Base-by-base conservation (phyloP, 2,113 vertebrate species). In the Ptilorrhoa leucosticta region DNA sequence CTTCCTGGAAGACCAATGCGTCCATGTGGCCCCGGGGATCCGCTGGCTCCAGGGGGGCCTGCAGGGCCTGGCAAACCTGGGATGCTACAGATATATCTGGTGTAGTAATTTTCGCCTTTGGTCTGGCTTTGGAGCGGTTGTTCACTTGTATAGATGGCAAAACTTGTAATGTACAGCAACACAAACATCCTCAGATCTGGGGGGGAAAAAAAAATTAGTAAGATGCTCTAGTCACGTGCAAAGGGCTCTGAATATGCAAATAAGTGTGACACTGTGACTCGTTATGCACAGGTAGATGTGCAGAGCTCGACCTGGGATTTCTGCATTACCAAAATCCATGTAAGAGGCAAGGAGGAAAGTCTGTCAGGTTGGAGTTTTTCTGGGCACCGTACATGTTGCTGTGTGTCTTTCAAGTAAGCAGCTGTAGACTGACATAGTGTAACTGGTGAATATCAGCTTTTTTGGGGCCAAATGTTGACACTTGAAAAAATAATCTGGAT, bases 1-100 rank as follows among this genome's bases (percentile, higher is more conserved):
- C 99, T 99, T 97, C 99, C 99, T 20, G 99, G 99, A 89, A 99
- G 98, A 76, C 99, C 99, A 58, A 99, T 98, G 80, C 98, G 98
- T 92, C 99, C 99, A 2, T 99, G 98, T 18, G 98, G 98, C 73
- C 99, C 99, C 0, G 98, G 98, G 50, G 98, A 80, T n/a, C 99
- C 99, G 0, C 86, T 91, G 31, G 98, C 97, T 89, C 99, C 99
- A 0, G 98, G 98, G 65, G 98, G 98, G 4, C 99, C 99, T 0
- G 97, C 98, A 30, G 97, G 96, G 21, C 99, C 99, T 8, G 99
- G 99, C 56, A 98, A 96, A 68, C 99, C 99, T 2, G 99, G 99
- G 45, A 99, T 98, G 75, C 99, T 99, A 90, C 99, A 99, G 96
- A 99, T 97, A 11, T 99, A 98, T 94, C 97, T 98, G 7, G 98